Base-by-base conservation (phyloP, 2,113 vertebrate species). In the Eleginops maclovinus region DNA sequence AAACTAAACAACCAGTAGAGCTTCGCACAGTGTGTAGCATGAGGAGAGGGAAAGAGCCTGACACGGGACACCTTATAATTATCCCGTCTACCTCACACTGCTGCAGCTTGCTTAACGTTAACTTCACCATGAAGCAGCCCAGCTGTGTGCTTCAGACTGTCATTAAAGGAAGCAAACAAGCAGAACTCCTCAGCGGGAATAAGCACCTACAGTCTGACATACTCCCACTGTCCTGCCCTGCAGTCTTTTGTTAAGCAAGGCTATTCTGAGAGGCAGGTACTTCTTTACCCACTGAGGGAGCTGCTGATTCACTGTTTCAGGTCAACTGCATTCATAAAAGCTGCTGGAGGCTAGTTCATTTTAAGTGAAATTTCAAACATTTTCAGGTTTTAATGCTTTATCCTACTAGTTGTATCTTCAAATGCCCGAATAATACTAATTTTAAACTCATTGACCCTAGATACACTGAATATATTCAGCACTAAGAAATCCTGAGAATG, bases 21-120 rank as follows among this genome's bases (percentile, higher is more conserved):
- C 31, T 36, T 36, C 7, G 31, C 12, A 49, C 1, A 24, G 19
- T 36, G 12, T 46, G 12, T 9, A 73, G 41, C 12, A n/a, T 11
- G 16, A 58, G 19, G 44, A 51, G 14, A 17, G 24, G 14, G 22
- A 46, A 21, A 43, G 61, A 61, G 21, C 40, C 53, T 22, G 72
- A 74, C 60, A 84, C 2, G 17, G 46, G 24, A 53, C 40, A 76
- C 14, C 75, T 69, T 47, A 76, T 51, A 79, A 81, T 81, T 75
- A 82, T 22, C 0, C 44, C 2, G 12, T 75, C 75, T 56, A 17
- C 67, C 24, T 36, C 79, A 79, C 44, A 24, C 43, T 53, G 60
- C 61, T 55, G 56, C 56, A 69, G 71, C 47, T 67, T 64, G 56
- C 24, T 84, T 53, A 62, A 73, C 63, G 40, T 66, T 36, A 79